Evolutionary conservation across 2,797 vertebrate species (phyloP).

Genomic region (Cyprinella venusta): DNA sequence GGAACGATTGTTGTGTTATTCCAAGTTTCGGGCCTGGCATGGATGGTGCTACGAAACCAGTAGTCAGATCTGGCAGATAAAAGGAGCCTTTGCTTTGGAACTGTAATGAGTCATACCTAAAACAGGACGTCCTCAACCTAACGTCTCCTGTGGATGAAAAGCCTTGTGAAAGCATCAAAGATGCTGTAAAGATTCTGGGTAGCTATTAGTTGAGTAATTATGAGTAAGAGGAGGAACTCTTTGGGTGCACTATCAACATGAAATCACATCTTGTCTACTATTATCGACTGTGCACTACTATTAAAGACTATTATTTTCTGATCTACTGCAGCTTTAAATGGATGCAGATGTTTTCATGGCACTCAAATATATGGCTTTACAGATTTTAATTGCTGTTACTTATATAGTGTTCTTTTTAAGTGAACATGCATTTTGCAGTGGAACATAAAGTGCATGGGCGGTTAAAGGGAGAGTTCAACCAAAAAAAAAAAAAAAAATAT

Average conservation of each 20-base stretch:
- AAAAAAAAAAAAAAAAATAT: neutral
- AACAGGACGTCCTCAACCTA: constrained; percentile 7
- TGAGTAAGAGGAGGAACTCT: constrained; percentile 20
- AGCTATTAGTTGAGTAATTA: constrained; percentile 44
- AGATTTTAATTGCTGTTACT: constrained; percentile 18
- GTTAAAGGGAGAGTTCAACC: neutral
- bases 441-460: neutral
- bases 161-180: constrained; percentile 15
- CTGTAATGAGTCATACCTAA: constrained; percentile 30
- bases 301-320: constrained; percentile 39
- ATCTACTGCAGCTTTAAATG: constrained; percentile 27
- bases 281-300: neutral
- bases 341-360: constrained; percentile 21
- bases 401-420: neutral
- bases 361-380: constrained; percentile 18
- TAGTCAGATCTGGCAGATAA: constrained; percentile 38
- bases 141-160: constrained; percentile 11
- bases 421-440: neutral
- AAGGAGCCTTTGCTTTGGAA: constrained; percentile 3
- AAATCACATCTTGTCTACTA: neutral
- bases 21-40: constrained; percentile 41
- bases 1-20: constrained; percentile 42
- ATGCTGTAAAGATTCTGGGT: constrained; percentile 2
- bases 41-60: constrained; percentile 4
- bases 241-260: neutral